Conservation (phyloP, 1,140 invertebrate genomes). For the Laodelphax striatellus region DNA sequence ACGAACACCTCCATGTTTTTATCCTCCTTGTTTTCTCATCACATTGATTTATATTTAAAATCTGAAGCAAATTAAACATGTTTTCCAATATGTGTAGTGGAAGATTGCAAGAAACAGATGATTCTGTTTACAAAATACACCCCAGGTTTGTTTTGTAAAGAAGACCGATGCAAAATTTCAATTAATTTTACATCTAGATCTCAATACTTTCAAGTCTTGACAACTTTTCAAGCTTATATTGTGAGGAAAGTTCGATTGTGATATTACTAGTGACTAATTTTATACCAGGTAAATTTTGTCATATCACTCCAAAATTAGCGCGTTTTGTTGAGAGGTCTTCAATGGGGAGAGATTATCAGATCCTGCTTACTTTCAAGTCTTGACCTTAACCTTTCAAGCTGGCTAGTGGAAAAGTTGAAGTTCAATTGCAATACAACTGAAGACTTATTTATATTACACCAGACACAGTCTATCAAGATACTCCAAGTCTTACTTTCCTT, state of each 20-base stretch:
- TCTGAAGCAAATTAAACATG: background rate
- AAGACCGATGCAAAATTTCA: background rate
- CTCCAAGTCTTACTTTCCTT: too few relatives aligned
- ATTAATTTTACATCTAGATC: too few relatives aligned
- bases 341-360: background rate
- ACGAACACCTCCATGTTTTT: too few relatives aligned
- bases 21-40: background rate
- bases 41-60: background rate
- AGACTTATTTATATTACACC: background rate
- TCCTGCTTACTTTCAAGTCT: background rate
- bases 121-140: background rate
- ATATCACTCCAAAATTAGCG: too few relatives aligned
- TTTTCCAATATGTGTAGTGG: background rate
- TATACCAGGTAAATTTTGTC: background rate
- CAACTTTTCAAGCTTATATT: too few relatives aligned
- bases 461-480: too few relatives aligned
- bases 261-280: background rate
- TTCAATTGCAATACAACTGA: background rate
- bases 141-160: background rate
- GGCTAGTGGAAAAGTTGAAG: background rate
- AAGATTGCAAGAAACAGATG: background rate
- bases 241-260: background rate
- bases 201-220: too few relatives aligned
- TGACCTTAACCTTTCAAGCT: background rate
- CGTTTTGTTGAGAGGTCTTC: too few relatives aligned